Conservation (phyloP, 2,113 vertebrate genomes). For the Pygoscelis antarcticus region DNA sequence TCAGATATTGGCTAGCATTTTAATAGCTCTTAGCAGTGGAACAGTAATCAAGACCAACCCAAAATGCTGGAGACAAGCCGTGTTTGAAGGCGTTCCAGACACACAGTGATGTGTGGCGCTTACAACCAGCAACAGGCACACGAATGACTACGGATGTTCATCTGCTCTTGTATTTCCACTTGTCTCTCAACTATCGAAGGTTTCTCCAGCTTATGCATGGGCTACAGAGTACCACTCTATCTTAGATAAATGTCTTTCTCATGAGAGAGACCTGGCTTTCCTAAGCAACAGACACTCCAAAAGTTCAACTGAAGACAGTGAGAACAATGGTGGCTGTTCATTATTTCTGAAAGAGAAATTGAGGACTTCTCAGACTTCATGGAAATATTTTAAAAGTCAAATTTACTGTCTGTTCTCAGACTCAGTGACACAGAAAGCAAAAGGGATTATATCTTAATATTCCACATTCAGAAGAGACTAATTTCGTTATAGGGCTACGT, state of each 20-base stretch:
- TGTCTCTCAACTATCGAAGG: not conserved
- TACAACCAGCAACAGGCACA: not conserved
- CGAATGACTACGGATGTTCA: rapidly evolving
- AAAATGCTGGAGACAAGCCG: not conserved
- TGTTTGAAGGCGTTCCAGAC: not conserved
- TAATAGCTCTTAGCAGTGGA: not conserved
- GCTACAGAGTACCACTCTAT: not conserved
- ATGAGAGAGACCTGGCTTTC: not conserved
- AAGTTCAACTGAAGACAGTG: not conserved
- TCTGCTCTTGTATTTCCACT: not conserved
- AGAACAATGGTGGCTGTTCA: rapidly evolving
- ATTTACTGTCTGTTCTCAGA: not conserved
- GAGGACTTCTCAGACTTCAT: not conserved
- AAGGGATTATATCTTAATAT: not conserved
- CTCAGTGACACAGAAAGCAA: not conserved
- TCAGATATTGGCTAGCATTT: not conserved
- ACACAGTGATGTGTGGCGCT: rapidly evolving
- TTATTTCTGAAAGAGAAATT: not conserved
- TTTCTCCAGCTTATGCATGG: not conserved
- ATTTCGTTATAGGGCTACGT: not conserved
- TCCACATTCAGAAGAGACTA: not conserved
- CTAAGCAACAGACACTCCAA: not conserved
- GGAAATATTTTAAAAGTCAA: not conserved
- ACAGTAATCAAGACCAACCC: not conserved
- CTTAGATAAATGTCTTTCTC: not conserved